These are phyloP conservation scores for Onthophagus taurus DNA, from an alignment of 1,140 invertebrate species.

Conservation along the genomic window DNA sequence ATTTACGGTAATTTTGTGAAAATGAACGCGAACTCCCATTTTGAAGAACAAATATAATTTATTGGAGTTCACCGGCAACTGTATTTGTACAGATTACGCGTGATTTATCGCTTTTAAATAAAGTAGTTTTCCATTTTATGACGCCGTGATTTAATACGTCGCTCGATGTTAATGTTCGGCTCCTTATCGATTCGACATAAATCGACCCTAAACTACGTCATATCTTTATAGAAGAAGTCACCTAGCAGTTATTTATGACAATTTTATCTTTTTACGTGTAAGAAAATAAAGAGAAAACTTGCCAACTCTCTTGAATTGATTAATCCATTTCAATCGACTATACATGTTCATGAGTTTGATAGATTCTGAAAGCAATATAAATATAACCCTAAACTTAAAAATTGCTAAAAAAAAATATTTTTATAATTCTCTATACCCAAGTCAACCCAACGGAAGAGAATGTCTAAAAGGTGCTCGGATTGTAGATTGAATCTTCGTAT, in stretches of 20 bases:
- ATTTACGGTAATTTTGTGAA: conserved; percentile 39
- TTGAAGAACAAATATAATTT: conserved; percentile 38
- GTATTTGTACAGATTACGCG: conserved; percentile 36
- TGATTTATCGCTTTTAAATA: conserved; percentile 34
- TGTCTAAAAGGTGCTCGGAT: no score
- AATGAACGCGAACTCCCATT: conserved; percentile 38
- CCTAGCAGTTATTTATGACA: conserved; percentile 3
- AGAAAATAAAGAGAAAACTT: not conserved
- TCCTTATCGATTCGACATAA: conserved; percentile 12
- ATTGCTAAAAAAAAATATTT: no score
- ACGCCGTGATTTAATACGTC: conserved; percentile 21
- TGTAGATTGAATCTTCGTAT: no score
- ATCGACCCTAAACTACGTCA: conserved; percentile 9
- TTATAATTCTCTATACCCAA: no score
- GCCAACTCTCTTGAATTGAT: not conserved
- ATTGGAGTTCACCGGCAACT: conserved; percentile 30
- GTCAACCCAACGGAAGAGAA: no score
- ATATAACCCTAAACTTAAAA: no score
- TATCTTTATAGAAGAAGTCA: conserved; percentile 10
- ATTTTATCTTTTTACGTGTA: not conserved
- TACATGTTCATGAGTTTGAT: no score
- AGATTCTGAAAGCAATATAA: no score
- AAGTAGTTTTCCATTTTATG: conserved; percentile 35
- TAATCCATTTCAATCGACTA: not conserved
- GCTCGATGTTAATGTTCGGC: conserved; percentile 15